These are phyloP conservation scores for Callyntrura guangdongensis DNA, from an alignment of 2,888 invertebrate genomes.

Conservation along the genomic window DNA sequence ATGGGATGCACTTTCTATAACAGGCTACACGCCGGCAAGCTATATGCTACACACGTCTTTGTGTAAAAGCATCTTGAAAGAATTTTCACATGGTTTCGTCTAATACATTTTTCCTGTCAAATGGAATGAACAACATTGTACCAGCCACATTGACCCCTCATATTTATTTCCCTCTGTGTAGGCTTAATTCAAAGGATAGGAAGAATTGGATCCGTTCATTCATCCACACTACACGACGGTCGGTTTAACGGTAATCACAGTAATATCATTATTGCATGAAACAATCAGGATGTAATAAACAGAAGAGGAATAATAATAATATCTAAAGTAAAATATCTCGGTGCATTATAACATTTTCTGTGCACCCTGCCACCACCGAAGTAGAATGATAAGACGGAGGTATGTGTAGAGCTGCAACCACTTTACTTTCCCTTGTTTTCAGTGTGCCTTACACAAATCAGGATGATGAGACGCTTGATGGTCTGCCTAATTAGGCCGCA, in stretches of 20 bases:
- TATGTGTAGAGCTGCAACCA: conserved; percentile 46
- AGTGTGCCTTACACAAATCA: conserved; percentile 72
- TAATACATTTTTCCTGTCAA: conserved; percentile 37
- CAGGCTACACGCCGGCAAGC: conserved; percentile 2
- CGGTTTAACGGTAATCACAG: conserved; percentile 77
- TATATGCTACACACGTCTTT: not conserved
- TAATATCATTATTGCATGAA: conserved; percentile 75
- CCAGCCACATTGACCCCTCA: conserved; percentile 67
- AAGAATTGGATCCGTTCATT: conserved; percentile 72
- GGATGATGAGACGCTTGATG: conserved; percentile 76
- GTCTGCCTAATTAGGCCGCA: conserved; percentile 78
- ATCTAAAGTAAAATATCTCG: not conserved
- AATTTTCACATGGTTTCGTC: conserved; percentile 68
- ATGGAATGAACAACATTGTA: conserved; percentile 48
- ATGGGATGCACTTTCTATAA: conserved; percentile 14
- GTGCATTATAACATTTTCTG: conserved; percentile 33
- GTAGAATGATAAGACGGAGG: not conserved
- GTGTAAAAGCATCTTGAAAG: conserved; percentile 48
- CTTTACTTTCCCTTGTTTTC: conserved; percentile 71
- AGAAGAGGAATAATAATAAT: not conserved
- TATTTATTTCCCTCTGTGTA: conserved; percentile 35
- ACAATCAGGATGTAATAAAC: conserved; percentile 62
- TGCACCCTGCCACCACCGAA: conserved; percentile 35
- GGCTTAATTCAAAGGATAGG: conserved; percentile 47
- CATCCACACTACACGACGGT: conserved; percentile 64